A percentile compares a stretch with the other conserved stretches of the same genome.
phyloP scores from a whole-genome alignment of 2,888 invertebrate genomes.

The Digitonthophagus gazella region DNA sequence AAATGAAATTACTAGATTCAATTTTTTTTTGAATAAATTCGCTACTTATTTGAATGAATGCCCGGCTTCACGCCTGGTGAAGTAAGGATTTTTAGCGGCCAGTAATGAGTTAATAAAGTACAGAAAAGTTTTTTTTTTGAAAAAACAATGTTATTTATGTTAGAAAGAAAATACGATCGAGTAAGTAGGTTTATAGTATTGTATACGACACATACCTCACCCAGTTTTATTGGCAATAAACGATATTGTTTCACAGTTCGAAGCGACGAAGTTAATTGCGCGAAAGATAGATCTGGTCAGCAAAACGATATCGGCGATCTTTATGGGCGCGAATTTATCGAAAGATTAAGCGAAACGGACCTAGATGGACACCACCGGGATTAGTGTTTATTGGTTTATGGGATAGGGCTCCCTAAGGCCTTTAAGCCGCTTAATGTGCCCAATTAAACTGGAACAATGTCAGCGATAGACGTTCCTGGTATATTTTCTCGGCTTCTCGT shows the following conservation, averaged over 20 bases:
- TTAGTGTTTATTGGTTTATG: neutral
- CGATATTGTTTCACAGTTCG: conserved; percentile 9
- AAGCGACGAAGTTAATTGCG: conserved; percentile 12
- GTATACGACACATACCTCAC: neutral
- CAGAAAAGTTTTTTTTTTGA: too few relatives aligned
- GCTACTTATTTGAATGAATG: too few relatives aligned
- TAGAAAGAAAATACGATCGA: too few relatives aligned
- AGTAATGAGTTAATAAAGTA: too few relatives aligned
- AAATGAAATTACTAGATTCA: too few relatives aligned
- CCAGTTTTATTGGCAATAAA: neutral
- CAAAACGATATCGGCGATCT: conserved; percentile 7
- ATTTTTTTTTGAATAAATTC: too few relatives aligned
- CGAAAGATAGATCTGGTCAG: conserved; percentile 9
- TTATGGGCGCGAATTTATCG: conserved; percentile 14
- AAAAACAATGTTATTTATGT: too few relatives aligned
- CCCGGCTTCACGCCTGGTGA: too few relatives aligned
- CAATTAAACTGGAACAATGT: neutral
- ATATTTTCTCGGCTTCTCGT: neutral
- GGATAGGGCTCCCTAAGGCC: neutral
- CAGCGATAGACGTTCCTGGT: neutral
- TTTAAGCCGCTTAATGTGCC: neutral
- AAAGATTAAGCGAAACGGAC: conserved; percentile 4
- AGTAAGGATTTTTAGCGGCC: too few relatives aligned
- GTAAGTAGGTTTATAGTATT: neutral
- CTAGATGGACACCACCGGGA: neutral